Conservation (phyloP, 2,797 vertebrate species). For the Lindbergichthys nudifrons region DNA sequence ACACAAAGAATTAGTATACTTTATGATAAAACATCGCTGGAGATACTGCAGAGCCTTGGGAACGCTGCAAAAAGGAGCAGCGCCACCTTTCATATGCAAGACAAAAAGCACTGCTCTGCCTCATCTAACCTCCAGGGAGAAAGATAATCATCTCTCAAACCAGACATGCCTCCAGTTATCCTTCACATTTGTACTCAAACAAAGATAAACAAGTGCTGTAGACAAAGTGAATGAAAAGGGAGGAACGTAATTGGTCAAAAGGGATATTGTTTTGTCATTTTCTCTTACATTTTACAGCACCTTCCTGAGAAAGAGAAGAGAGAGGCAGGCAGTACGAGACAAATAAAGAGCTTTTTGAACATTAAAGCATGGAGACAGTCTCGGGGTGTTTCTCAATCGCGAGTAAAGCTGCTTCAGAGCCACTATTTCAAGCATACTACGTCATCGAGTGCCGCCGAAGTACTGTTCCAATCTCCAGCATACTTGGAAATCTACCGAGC, state of each 20-base stretch:
- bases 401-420: too few species aligned
- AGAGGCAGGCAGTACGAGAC: too few species aligned
- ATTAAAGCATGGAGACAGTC: too few species aligned
- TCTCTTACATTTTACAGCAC: neutral
- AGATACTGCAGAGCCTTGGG: slow-evolving; percentile 3
- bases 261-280: neutral
- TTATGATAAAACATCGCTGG: neutral
- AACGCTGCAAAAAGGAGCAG: neutral
- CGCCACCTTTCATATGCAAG: neutral
- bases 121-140: neutral
- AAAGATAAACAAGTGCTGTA: neutral
- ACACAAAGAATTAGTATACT: slow-evolving; percentile 2
- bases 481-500: too few species aligned
- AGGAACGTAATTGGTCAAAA: neutral
- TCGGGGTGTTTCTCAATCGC: too few species aligned
- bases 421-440: too few species aligned
- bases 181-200: too few species aligned
- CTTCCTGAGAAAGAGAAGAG: too few species aligned
- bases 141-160: neutral
- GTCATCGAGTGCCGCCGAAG: too few species aligned
- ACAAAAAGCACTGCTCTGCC: neutral
- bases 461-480: too few species aligned
- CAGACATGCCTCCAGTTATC: neutral
- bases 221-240: neutral
- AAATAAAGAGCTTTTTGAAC: too few species aligned